Evolutionary conservation across 2,797 vertebrate genomes (phyloP).

Genomic region (Neostethus bicornis): DNA sequence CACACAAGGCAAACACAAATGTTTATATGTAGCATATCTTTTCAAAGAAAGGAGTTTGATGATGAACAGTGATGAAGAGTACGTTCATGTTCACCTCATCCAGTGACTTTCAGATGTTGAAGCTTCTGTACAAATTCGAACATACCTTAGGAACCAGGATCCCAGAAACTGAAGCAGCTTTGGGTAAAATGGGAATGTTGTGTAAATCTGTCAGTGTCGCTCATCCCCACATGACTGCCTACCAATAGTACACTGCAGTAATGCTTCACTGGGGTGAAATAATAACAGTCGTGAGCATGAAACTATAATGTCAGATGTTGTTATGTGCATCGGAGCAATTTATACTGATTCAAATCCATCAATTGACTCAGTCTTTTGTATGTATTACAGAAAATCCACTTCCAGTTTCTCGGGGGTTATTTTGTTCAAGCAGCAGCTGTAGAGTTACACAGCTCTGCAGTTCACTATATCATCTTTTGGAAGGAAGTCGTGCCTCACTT

Average conservation of each 20-base stretch:
- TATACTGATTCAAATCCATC: conserved; percentile 19
- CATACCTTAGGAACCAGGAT: conserved; percentile 47
- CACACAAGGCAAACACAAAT: not conserved
- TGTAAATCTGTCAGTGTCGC: conserved; percentile 36
- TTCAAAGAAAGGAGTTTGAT: not conserved
- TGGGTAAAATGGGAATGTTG: conserved; percentile 37
- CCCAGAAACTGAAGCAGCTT: conserved; percentile 54
- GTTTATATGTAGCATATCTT: not conserved
- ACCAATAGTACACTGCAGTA: conserved; percentile 32
- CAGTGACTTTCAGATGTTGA: conserved; percentile 47
- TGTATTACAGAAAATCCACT: conserved; percentile 21
- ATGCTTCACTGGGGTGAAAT: conserved; percentile 24
- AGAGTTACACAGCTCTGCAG: conserved; percentile 15
- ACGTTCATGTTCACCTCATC: conserved; percentile 30
- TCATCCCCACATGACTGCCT: conserved; percentile 21
- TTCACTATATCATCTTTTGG: conserved; percentile 24
- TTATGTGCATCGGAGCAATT: conserved; percentile 24
- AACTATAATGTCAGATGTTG: conserved; percentile 9
- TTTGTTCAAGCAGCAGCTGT: conserved; percentile 10
- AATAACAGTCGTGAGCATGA: conserved; percentile 37
- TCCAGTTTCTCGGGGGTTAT: conserved; percentile 14
- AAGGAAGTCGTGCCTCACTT: conserved; percentile 36
- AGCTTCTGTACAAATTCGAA: conserved; percentile 47
- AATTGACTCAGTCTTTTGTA: conserved; percentile 5
- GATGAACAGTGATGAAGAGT: not conserved